Evolutionary conservation across 2,888 invertebrate species (phyloP).

Genomic region (Andrena praecox): DNA sequence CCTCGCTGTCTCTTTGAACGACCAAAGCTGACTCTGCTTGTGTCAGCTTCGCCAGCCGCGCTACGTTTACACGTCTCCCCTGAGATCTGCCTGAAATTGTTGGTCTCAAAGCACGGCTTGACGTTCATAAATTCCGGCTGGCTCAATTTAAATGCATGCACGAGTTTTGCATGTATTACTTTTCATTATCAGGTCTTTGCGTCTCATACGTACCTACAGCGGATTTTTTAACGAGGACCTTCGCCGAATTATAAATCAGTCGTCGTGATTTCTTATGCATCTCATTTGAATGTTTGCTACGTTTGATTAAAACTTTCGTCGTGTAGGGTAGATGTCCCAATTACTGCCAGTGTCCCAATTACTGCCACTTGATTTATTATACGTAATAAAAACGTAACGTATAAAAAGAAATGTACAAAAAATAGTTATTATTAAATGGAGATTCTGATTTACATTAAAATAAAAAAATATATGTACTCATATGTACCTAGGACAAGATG

Average conservation of each 20-base stretch:
- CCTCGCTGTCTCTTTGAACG: background rate
- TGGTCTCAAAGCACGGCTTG: background rate
- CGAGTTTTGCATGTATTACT: constrained; percentile 3
- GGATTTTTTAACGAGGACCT: background rate
- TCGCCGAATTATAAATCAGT: background rate
- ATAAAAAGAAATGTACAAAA: too few relatives aligned
- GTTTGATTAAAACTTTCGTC: too few relatives aligned
- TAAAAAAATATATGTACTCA: too few relatives aligned
- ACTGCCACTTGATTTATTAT: too few relatives aligned
- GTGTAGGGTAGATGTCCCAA: too few relatives aligned
- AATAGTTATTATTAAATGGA: too few relatives aligned
- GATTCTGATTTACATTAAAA: too few relatives aligned
- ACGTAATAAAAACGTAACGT: too few relatives aligned
- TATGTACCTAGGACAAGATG: too few relatives aligned
- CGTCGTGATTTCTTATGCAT: background rate
- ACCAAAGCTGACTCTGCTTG: background rate
- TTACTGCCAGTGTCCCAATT: too few relatives aligned
- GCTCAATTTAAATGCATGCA: constrained; percentile 42
- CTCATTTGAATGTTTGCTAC: background rate
- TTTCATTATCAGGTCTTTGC: constrained; percentile 11
- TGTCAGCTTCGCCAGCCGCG: background rate
- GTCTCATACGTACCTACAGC: background rate
- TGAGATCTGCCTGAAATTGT: constrained; percentile 8
- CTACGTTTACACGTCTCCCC: constrained; percentile 15
- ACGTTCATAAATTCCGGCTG: constrained; percentile 20